A percentile compares a stretch with the other conserved stretches of the same genome.
phyloP scores from a whole-genome alignment of 2,113 vertebrate species.

The Heterochromis multidens region DNA sequence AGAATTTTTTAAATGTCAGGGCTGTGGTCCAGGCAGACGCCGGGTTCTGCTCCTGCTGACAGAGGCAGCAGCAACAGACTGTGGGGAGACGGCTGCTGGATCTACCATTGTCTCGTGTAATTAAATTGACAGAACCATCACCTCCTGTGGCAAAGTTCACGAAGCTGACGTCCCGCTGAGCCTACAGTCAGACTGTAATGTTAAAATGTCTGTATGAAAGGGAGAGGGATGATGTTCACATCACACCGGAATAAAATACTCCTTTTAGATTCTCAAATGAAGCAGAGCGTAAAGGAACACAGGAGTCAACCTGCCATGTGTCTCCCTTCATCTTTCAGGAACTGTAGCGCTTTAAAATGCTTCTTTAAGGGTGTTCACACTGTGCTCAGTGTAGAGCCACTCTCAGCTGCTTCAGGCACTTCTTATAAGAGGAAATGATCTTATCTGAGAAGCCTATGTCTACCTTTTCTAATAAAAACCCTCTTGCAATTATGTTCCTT shows the following conservation, averaged over 20 bases:
- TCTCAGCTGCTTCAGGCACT: neutral
- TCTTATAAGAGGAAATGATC: neutral
- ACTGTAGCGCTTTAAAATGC: neutral
- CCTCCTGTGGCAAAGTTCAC: constrained; percentile 33
- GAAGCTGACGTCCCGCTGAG: neutral
- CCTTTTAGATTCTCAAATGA: constrained; percentile 8
- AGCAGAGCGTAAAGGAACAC: neutral
- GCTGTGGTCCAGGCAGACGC: constrained; percentile 12
- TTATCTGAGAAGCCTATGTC: neutral
- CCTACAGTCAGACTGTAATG: neutral
- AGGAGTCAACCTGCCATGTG: neutral
- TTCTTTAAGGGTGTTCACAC: neutral
- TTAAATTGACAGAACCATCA: constrained; percentile 41
- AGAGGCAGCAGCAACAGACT: constrained; percentile 12
- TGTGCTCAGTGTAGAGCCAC: neutral
- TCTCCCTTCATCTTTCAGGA: neutral
- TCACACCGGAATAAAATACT: neutral
- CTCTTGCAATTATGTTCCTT: neutral
- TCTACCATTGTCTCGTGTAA: constrained; percentile 23
- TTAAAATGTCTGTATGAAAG: constrained; percentile 10
- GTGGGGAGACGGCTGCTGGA: neutral
- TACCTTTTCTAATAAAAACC: neutral
- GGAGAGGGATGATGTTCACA: constrained; percentile 13
- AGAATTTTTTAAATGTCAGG: constrained; percentile 40
- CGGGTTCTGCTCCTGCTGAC: constrained; percentile 9